Percentiles rank a stretch among this genome's conserved stretches.
Conservation (phyloP, 2,797 vertebrate genomes). For the Semotilus atromaculatus region DNA sequence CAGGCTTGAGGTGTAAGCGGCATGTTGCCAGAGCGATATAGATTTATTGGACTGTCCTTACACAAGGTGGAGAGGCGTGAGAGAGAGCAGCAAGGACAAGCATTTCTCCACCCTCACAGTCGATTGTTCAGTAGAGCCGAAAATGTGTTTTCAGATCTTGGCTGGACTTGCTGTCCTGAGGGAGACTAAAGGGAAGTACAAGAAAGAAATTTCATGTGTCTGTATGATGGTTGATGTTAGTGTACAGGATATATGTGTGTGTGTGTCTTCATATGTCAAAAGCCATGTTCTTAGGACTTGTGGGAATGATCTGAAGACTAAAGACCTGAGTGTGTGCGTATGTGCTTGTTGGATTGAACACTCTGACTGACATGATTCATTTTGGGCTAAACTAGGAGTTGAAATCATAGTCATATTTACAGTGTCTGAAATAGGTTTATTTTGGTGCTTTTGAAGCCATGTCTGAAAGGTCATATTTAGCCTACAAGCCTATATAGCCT, state of each 20-base stretch:
- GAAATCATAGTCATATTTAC: conserved; percentile 3
- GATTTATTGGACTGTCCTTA: conserved; percentile 70
- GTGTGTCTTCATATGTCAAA: conserved; percentile 26
- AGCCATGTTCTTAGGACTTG: conserved; percentile 17
- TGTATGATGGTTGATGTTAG: conserved; percentile 28
- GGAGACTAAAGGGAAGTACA: conserved; percentile 12
- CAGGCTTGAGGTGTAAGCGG: conserved; percentile 66
- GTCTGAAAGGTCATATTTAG: background rate
- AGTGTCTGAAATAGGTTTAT: background rate
- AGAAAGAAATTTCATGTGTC: conserved; percentile 21
- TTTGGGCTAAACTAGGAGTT: background rate
- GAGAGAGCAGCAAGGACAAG: conserved; percentile 72
- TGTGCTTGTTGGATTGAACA: conserved; percentile 23
- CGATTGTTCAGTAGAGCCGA: conserved; percentile 81
- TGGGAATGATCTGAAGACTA: conserved; percentile 29
- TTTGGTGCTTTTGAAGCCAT: background rate
- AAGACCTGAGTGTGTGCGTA: background rate
- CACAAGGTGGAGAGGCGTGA: conserved; percentile 64
- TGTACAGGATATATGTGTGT: background rate
- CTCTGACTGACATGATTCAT: conserved; percentile 30
- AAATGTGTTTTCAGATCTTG: conserved; percentile 82
- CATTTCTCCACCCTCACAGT: conserved; percentile 74
- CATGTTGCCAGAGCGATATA: conserved; percentile 64
- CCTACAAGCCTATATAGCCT: too few relatives aligned
- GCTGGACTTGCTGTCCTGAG: conserved; percentile 75